Base-by-base conservation (phyloP, 2,113 vertebrate species). In the Chascanopsetta lugubris region DNA sequence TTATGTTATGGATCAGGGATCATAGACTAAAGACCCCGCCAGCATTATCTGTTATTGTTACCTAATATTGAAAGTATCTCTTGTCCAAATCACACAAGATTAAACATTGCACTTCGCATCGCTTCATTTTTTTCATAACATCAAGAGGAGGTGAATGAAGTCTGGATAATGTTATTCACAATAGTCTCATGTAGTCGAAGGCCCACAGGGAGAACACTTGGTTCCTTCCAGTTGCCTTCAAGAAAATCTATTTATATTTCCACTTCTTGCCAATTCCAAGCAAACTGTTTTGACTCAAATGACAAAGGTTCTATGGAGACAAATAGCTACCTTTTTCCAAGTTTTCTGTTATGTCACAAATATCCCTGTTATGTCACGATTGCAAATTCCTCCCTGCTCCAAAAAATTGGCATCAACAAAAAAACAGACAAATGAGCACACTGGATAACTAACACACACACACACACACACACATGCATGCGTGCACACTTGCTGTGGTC, bases 401-500 rank as follows among this genome's bases (percentile, higher is more conserved):
- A 45, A 69, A 68, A 48, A 43, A n/a, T n/a, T n/a, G 63, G 18
- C 57, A 50, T 48, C 2, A 6, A 58, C 29, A 46, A 47, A 70
- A 6, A 61, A 40, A 47, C 62, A 55, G 25, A 36, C 8, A 26
- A 6, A 13, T 26, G n/a, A n/a, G 12, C 38, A 36, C 46, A 20
- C 65, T 47, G 45, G 43, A 60, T 70, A 50, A 45, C 69, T 26
- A 51, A 43, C 22, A 64, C 58, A 54, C 47, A n/a, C 53, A 54
- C 56, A 43, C 22, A 64, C 58, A 54, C 47, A n/a, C 53, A 54
- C 45, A 55, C 21, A 43, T 43, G 26, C 57, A 65, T 64, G 26
- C 45, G 61, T 70, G 45, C 61, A 47, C 25, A 32, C 60, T 24
- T 55, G 65, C 65, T 56, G 69, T 36, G 61, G 76, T 75, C 67